phyloP scores from a whole-genome alignment of 2,888 invertebrate genomes.

The Meta bourneti region DNA sequence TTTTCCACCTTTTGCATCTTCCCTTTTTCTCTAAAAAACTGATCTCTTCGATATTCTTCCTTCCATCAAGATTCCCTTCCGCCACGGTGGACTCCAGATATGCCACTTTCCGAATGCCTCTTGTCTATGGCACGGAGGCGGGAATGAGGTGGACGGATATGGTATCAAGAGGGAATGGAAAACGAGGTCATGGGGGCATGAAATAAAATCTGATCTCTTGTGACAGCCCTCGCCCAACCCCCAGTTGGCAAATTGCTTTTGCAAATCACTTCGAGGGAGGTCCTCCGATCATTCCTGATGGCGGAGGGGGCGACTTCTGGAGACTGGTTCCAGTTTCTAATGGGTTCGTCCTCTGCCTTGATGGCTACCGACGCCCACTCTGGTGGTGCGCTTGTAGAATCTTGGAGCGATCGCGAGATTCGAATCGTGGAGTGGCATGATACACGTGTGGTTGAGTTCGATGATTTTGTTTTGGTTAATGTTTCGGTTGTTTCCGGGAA shows the following conservation, averaged over 20 bases:
- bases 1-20: not conserved
- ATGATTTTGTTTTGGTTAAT: not conserved
- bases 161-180: slow-evolving; percentile 43
- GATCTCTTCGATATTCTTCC: not conserved
- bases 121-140: not conserved
- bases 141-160: not conserved
- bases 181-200: slow-evolving; percentile 71
- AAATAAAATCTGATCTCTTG: slow-evolving; percentile 76
- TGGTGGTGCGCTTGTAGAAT: no score
- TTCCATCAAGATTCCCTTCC: slow-evolving; percentile 58
- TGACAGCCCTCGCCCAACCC: slow-evolving; percentile 58
- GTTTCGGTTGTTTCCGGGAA: not conserved
- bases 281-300: slow-evolving; percentile 52
- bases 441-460: not conserved
- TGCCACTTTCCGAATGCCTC: slow-evolving; percentile 49
- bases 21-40: not conserved
- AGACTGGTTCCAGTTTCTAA: not conserved
- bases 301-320: not conserved
- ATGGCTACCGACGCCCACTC: not conserved
- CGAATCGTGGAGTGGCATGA: not conserved
- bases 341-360: not conserved
- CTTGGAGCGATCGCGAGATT: not conserved
- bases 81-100: slow-evolving; percentile 38
- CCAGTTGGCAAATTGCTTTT: slow-evolving; percentile 71
- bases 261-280: slow-evolving; percentile 74